Evolutionary conservation across 1,140 invertebrate genomes (phyloP), one percentile per base, ranked within the genome.

Genomic region (Amyelois transitella): DNA sequence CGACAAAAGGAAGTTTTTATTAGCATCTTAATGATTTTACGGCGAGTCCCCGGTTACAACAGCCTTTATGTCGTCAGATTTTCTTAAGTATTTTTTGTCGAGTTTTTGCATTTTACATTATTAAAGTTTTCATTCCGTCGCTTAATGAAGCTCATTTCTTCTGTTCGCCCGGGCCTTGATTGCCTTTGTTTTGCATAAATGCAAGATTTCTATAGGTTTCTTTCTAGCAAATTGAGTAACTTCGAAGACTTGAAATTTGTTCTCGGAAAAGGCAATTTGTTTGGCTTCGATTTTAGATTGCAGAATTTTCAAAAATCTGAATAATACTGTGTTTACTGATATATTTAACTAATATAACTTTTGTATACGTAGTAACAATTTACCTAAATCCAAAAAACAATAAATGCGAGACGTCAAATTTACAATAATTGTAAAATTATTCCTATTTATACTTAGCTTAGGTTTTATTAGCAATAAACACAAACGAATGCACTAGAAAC

Each of bases 1-100:
- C 74, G 72, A 88, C 83, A 86, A 88, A 86, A 86, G 85, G 82
- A 88, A 86, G 82, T 88, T 89, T 89, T 89, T 89, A 89, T 89
- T 89, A 88, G 87, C 87, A 88, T 89, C 88, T 89, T 89, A 89
- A 89, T 89, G 88, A 89, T 89, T 89, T 89, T 89, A 89, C 87
- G 87, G 84, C 80, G 74, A 78, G 78, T 81, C 81, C 80, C 81
- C 82, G 80, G 81, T 86, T 86, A 86, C 81, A 86, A 84, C 78
- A 85, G 83, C 85, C 85, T 88, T 88, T 88, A 88, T 86, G 85
- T 88, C 82, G 81, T 84, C 85, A 88, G 86, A 86, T 88, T 88
- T 88, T 86, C 83, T 88, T 86, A 78, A 85, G 81, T 77, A 86
- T 86, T 86, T 86, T 88, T 81, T 81, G 75, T 74, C 72, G 76